Conservation (phyloP, 1,140 invertebrate genomes). For the Oreohelix idahoensis region DNA sequence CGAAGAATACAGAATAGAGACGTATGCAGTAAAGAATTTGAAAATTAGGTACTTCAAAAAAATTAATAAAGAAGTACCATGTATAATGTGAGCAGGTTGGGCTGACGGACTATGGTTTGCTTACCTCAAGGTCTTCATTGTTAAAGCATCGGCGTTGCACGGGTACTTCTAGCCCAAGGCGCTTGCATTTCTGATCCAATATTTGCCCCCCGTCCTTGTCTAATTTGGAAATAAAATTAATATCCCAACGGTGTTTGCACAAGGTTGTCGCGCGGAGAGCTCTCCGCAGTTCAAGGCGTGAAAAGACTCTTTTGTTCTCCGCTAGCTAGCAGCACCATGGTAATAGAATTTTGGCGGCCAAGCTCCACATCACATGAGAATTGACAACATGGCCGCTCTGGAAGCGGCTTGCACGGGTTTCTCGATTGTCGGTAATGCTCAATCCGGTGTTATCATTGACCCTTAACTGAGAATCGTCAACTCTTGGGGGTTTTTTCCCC, state of each 20-base stretch:
- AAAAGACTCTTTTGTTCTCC: slow-evolving; percentile 30
- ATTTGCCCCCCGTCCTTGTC: slow-evolving; percentile 20
- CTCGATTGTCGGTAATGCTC: neutral
- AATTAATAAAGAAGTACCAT: neutral
- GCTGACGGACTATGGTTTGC: neutral
- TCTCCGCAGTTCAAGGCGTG: neutral
- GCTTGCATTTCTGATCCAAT: slow-evolving; percentile 36
- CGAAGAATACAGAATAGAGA: too few relatives aligned
- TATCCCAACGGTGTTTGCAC: slow-evolving; percentile 25
- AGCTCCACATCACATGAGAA: neutral
- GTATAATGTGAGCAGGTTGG: neutral
- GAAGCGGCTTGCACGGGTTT: neutral
- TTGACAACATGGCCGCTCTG: neutral
- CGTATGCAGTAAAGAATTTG: neutral
- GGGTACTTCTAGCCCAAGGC: neutral
- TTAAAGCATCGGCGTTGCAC: neutral
- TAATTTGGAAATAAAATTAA: slow-evolving; percentile 41
- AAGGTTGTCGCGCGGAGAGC: neutral
- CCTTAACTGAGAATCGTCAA: neutral
- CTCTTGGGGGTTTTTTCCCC: too few relatives aligned
- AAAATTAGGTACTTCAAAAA: neutral
- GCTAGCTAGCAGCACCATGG: neutral
- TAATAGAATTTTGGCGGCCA: slow-evolving; percentile 26
- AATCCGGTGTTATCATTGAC: neutral
- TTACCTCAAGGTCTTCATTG: neutral